These are phyloP conservation scores for Phyllotis vaccarum DNA, from an alignment of 2,797 vertebrate genomes.

Conservation along the genomic window DNA sequence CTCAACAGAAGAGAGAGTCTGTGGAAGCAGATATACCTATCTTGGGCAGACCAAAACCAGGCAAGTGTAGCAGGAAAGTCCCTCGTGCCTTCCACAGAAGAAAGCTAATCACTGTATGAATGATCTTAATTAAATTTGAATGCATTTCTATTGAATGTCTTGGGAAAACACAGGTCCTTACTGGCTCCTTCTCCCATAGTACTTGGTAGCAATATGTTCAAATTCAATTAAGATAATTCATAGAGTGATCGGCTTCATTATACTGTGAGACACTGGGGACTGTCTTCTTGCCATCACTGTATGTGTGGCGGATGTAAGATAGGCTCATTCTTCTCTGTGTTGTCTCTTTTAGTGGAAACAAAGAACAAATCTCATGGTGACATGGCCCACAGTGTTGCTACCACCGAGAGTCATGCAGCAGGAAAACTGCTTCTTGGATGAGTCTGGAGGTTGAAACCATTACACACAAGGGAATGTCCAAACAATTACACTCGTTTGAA, in stretches of 20 bases:
- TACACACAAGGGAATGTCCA: conserved; percentile 1
- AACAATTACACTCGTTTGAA: neutral
- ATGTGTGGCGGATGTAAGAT: neutral
- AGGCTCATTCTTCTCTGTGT: neutral
- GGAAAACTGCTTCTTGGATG: neutral
- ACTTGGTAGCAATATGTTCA: conserved; percentile 63
- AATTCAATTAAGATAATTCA: conserved; percentile 81
- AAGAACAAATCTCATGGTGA: neutral
- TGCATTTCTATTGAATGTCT: conserved; percentile 42
- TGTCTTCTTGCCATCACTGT: conserved; percentile 28
- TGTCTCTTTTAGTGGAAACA: conserved; percentile 2
- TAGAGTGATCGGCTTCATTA: conserved; percentile 70
- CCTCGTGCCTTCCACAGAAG: conserved; percentile 49
- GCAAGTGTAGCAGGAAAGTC: conserved; percentile 24
- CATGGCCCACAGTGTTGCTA: neutral
- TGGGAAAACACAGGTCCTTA: conserved; percentile 57
- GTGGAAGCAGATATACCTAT: conserved; percentile 68
- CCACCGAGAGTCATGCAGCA: neutral
- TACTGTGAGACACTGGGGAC: conserved; percentile 5
- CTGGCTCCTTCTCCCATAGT: conserved; percentile 51
- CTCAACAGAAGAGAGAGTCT: conserved; percentile 25
- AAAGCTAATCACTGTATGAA: conserved; percentile 75
- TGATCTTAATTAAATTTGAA: conserved; percentile 82
- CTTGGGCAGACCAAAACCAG: conserved; percentile 34
- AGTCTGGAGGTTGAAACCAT: conserved; percentile 40